Evolutionary conservation across 2,888 invertebrate genomes (phyloP).

Genomic region (Pyrgus malvae): DNA sequence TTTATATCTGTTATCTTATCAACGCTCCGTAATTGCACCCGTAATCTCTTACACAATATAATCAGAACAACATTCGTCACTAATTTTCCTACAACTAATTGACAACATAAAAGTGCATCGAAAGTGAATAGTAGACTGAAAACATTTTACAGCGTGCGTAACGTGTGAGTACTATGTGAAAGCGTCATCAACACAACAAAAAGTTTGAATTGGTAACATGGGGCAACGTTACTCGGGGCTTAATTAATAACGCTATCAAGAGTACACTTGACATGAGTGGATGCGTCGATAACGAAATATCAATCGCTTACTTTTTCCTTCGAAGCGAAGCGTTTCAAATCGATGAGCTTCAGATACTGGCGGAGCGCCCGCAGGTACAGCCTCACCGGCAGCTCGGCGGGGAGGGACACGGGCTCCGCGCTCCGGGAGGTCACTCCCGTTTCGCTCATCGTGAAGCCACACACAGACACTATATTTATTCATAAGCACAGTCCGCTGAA

Average conservation of each 20-base stretch:
- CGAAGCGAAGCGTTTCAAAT: constrained; percentile 77
- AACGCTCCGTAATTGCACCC: no score
- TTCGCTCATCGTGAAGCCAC: constrained; percentile 59
- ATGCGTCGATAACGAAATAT: neutral
- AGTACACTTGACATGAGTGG: constrained; percentile 4
- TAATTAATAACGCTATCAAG: constrained; percentile 14
- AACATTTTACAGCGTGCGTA: no score
- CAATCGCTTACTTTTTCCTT: constrained; percentile 74
- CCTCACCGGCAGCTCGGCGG: constrained; percentile 68
- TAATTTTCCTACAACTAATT: no score
- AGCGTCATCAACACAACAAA: neutral
- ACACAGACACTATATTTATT: constrained; percentile 57
- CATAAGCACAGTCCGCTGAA: constrained; percentile 51
- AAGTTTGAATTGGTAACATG: constrained; percentile 11
- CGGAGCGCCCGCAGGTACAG: constrained; percentile 83
- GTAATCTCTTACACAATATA: no score
- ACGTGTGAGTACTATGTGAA: neutral
- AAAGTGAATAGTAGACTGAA: no score
- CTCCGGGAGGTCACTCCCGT: constrained; percentile 67
- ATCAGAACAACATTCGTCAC: no score
- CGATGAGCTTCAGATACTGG: constrained; percentile 83
- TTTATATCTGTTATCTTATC: no score
- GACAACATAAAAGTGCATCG: no score
- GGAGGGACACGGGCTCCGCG: constrained; percentile 52
- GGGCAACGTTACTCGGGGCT: neutral